Evolutionary conservation across 2,888 invertebrate genomes (phyloP).

Genomic region (Caenorhabditis sulstoni): DNA sequence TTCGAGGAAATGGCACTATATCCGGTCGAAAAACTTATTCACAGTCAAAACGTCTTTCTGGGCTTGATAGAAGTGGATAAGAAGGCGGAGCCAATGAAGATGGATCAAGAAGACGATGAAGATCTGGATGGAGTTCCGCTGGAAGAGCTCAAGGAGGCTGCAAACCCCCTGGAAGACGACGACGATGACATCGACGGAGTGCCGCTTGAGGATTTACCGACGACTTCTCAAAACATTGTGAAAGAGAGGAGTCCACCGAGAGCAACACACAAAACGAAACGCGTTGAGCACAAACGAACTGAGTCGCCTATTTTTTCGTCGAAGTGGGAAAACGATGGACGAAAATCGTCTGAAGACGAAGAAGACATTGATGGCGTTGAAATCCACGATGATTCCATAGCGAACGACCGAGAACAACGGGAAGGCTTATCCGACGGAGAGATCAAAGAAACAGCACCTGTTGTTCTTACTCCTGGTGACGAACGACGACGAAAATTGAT

Average conservation of each 20-base stretch:
- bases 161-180: constrained; percentile 29
- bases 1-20: constrained; percentile 99
- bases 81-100: background rate
- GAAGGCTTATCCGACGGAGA: constrained; percentile 34
- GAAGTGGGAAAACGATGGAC: constrained; percentile 42
- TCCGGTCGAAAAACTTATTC: constrained; percentile 91
- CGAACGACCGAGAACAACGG: background rate
- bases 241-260: background rate
- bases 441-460: constrained; percentile 19
- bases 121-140: background rate
- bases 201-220: constrained; percentile 44
- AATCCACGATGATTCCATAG: background rate
- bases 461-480: constrained; percentile 5
- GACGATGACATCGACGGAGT: constrained; percentile 69
- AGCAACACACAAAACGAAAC: constrained; percentile 14
- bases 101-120: constrained; percentile 1
- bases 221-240: constrained; percentile 18
- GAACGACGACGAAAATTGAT: constrained; percentile 48
- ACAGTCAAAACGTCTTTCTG: constrained; percentile 91
- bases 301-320: constrained; percentile 45
- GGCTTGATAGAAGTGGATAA: constrained; percentile 84
- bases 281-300: constrained; percentile 3
- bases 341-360: constrained; percentile 28
- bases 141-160: background rate
- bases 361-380: constrained; percentile 45